Conservation (phyloP, 2,888 invertebrate genomes). For the Agrilus cyanescens region DNA sequence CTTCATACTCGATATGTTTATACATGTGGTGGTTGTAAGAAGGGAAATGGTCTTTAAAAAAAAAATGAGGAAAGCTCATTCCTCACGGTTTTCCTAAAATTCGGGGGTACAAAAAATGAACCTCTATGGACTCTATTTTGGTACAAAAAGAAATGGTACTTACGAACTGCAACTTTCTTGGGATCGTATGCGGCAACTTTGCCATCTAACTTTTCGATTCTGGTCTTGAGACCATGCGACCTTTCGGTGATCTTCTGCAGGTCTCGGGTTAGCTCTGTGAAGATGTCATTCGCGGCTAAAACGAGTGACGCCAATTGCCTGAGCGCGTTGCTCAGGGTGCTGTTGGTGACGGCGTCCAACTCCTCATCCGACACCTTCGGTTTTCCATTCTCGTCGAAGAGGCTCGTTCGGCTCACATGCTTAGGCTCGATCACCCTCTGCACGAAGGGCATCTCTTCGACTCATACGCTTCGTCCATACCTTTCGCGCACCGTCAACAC, state of each 20-base stretch:
- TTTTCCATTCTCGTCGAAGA: constrained; percentile 47
- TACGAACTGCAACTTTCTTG: constrained; percentile 86
- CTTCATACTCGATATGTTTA: too few species aligned
- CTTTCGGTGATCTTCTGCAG: constrained; percentile 63
- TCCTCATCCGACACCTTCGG: constrained; percentile 58
- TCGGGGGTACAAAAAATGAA: too few species aligned
- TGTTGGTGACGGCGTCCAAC: constrained; percentile 77
- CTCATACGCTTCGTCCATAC: not conserved
- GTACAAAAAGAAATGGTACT: constrained; percentile 41
- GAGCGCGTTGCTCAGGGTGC: constrained; percentile 72
- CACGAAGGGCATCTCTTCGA: constrained; percentile 70
- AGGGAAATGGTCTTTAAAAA: too few species aligned
- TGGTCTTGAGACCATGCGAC: constrained; percentile 55
- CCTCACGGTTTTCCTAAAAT: too few species aligned
- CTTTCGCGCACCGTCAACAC: too few species aligned
- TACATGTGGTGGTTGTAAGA: too few species aligned
- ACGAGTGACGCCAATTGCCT: constrained; percentile 78
- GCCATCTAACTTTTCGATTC: constrained; percentile 58
- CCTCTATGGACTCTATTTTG: too few species aligned
- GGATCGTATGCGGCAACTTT: constrained; percentile 68
- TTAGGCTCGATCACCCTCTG: constrained; percentile 74
- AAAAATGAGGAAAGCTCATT: too few species aligned
- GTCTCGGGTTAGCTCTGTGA: constrained; percentile 66
- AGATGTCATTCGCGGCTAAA: constrained; percentile 73
- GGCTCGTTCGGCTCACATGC: constrained; percentile 57